phyloP scores from a whole-genome alignment of 2,797 vertebrate species.

The Gallinago stenura region DNA sequence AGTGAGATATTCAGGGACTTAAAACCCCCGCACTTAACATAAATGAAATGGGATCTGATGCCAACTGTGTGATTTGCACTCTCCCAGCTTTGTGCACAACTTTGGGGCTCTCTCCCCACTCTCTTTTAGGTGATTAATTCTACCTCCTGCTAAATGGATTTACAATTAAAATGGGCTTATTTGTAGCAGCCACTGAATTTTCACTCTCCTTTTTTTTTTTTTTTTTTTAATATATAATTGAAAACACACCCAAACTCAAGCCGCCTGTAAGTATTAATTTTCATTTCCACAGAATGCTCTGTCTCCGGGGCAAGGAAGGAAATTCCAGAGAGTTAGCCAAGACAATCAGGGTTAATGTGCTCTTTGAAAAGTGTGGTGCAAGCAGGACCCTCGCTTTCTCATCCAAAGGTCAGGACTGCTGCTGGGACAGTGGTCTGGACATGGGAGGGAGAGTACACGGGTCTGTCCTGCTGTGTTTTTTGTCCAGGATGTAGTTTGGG shows the following conservation, averaged over 20 bases:
- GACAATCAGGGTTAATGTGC: constrained; percentile 74
- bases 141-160: constrained; percentile 60
- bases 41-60: constrained; percentile 66
- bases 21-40: constrained; percentile 57
- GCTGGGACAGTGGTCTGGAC: neutral
- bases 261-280: constrained; percentile 74
- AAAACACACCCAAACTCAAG: constrained; percentile 70
- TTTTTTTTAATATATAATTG: constrained; percentile 51
- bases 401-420: constrained; percentile 26
- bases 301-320: constrained; percentile 74
- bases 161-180: constrained; percentile 64
- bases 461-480: neutral
- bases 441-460: neutral
- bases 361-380: constrained; percentile 60
- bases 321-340: constrained; percentile 77
- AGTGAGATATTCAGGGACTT: constrained; percentile 66
- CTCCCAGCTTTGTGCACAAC: neutral
- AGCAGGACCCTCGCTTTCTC: constrained; percentile 35
- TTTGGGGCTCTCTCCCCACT: neutral
- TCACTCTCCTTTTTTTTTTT: neutral
- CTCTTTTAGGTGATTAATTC: constrained; percentile 55
- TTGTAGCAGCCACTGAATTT: constrained; percentile 67
- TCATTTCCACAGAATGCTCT: constrained; percentile 68
- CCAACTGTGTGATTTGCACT: constrained; percentile 49
- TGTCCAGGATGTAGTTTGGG: neutral